Conservation (phyloP, 2,113 vertebrate species). For the Empidonax alnorum region DNA sequence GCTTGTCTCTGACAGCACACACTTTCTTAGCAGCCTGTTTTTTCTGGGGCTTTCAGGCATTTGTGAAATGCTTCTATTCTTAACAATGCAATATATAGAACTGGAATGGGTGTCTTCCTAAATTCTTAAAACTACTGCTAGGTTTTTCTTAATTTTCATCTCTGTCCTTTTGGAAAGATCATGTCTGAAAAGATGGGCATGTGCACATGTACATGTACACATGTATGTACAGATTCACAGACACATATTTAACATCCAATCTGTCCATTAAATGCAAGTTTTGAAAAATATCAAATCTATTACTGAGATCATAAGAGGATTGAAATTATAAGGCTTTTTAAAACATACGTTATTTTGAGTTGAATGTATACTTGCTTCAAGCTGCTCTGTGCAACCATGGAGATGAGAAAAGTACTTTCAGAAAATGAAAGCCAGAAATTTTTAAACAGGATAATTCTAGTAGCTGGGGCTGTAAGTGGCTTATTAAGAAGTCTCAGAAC, state of each 20-base stretch:
- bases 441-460: constrained; percentile 12
- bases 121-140: neutral
- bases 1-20: neutral
- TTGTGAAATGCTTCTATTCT: constrained; percentile 11
- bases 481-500: constrained; percentile 5
- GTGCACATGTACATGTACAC: neutral
- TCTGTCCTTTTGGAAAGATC: neutral
- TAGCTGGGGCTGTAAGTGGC: neutral
- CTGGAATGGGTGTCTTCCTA: neutral
- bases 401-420: neutral
- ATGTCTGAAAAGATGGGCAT: neutral
- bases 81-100: constrained; percentile 17
- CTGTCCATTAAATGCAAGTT: neutral
- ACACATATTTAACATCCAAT: neutral
- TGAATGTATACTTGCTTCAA: constrained; percentile 22
- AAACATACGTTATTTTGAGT: constrained; percentile 30
- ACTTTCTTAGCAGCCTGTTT: neutral
- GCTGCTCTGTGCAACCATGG: constrained; percentile 2
- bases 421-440: neutral
- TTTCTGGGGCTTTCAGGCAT: neutral
- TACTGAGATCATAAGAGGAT: constrained; percentile 8
- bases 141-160: neutral
- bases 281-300: constrained; percentile 28
- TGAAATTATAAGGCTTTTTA: neutral
- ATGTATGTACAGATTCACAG: neutral